phyloP scores from a whole-genome alignment of 2,888 invertebrate species.

The Epistrophella euchroma region DNA sequence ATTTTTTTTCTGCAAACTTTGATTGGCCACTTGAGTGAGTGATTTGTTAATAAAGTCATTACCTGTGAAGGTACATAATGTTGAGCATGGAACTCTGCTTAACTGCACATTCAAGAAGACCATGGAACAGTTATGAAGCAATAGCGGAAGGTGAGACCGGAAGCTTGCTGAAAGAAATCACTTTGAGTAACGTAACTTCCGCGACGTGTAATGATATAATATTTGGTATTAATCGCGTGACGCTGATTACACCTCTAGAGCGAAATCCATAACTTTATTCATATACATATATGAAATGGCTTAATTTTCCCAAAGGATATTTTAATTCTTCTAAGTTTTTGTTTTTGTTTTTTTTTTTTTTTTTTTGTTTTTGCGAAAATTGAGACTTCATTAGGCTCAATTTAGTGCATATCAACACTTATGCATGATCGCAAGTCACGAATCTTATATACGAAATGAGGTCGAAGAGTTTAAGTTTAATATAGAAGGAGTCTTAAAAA shows the following conservation, averaged over 20 bases:
- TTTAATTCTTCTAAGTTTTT: constrained; percentile 25
- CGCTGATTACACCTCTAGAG: constrained; percentile 53
- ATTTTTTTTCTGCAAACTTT: constrained; percentile 31
- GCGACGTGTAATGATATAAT: constrained; percentile 74
- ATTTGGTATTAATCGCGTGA: constrained; percentile 74
- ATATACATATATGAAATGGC: constrained; percentile 63
- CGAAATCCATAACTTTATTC: constrained; percentile 39
- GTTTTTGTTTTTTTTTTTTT: background rate
- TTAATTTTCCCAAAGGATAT: constrained; percentile 56
- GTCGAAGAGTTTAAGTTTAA: constrained; percentile 17
- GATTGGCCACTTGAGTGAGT: constrained; percentile 75
- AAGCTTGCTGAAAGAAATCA: constrained; percentile 70
- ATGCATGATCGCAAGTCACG: constrained; percentile 52
- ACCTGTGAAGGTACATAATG: constrained; percentile 11
- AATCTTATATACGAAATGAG: background rate
- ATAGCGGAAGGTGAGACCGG: constrained; percentile 71
- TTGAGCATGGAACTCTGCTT: constrained; percentile 10
- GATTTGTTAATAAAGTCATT: constrained; percentile 76
- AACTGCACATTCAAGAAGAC: constrained; percentile 23
- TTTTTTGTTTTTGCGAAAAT: constrained; percentile 17
- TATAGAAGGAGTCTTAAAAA: background rate
- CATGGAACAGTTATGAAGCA: constrained; percentile 37
- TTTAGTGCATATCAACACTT: constrained; percentile 67
- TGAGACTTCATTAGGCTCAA: constrained; percentile 64
- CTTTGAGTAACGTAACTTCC: constrained; percentile 73